Evolutionary conservation across 2,888 invertebrate species (phyloP).

Genomic region (Epirrhoe alternata): DNA sequence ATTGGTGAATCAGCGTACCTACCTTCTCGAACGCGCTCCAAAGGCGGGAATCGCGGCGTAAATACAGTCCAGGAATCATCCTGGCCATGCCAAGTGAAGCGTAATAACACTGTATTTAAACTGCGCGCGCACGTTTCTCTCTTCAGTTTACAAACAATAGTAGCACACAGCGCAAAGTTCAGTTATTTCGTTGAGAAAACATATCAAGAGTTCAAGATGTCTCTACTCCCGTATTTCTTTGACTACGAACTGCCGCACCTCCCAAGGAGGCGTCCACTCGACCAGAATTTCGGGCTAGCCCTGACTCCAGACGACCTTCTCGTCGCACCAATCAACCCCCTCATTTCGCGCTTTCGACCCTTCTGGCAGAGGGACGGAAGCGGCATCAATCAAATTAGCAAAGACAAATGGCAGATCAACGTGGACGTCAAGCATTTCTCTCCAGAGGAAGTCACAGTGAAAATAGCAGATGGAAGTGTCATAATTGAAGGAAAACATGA

Average conservation of each 20-base stretch:
- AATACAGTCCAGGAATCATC: slow-evolving; percentile 34
- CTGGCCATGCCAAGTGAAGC: slow-evolving; percentile 24
- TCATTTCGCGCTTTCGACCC: slow-evolving; percentile 58
- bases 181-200: too few relatives aligned
- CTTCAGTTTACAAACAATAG: slow-evolving; percentile 5
- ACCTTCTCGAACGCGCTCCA: not conserved
- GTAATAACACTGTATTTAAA: slow-evolving; percentile 22
- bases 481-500: slow-evolving; percentile 92
- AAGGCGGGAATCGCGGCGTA: slow-evolving; percentile 11
- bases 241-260: slow-evolving; percentile 69
- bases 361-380: slow-evolving; percentile 78
- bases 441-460: slow-evolving; percentile 91
- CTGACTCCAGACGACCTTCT: slow-evolving; percentile 73
- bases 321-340: slow-evolving; percentile 58
- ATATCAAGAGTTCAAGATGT: slow-evolving; percentile 56
- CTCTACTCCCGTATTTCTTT: slow-evolving; percentile 66
- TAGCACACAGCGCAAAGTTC: not conserved
- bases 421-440: slow-evolving; percentile 91
- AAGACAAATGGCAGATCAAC: slow-evolving; percentile 87
- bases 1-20: not conserved
- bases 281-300: slow-evolving; percentile 76
- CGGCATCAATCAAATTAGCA: slow-evolving; percentile 79
- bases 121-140: not conserved
- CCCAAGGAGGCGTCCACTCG: slow-evolving; percentile 67
- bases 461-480: slow-evolving; percentile 88